These are phyloP conservation scores for Onychomys torridus DNA, from an alignment of 2,797 vertebrate species.

Conservation along the genomic window DNA sequence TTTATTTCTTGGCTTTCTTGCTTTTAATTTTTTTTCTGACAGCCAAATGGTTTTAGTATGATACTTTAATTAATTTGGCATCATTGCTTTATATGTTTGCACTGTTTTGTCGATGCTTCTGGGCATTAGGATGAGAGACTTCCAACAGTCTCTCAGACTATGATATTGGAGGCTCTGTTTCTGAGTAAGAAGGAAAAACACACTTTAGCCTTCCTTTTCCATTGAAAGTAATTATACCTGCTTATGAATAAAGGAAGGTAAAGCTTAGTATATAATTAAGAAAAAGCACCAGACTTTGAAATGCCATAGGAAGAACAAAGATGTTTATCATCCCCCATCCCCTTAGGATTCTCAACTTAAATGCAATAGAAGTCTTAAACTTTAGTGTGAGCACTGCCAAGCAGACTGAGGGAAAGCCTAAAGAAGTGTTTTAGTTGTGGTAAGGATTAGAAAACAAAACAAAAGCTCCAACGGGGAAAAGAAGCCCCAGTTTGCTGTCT, in stretches of 20 bases:
- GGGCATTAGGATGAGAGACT: not conserved
- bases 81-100: not conserved
- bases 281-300: slow-evolving; percentile 1
- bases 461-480: not conserved
- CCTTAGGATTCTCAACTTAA: not conserved
- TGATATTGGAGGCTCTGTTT: not conserved
- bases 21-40: not conserved
- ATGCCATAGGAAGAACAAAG: not conserved
- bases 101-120: not conserved
- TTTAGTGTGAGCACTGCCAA: not conserved
- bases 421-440: not conserved
- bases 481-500: not conserved
- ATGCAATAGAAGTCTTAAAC: not conserved
- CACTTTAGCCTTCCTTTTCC: not conserved
- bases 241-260: not conserved
- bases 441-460: not conserved
- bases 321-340: not conserved
- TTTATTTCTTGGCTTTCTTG: not conserved
- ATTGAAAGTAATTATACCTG: not conserved
- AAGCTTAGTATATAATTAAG: not conserved
- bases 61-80: slow-evolving; percentile 14
- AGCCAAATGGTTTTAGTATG: not conserved
- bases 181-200: not conserved
- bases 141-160: not conserved
- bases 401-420: not conserved